Percentiles rank a stretch among this genome's conserved stretches.
Evolutionary conservation across 2,888 invertebrate species (phyloP).

Genomic region (Conistra vaccinii): DNA sequence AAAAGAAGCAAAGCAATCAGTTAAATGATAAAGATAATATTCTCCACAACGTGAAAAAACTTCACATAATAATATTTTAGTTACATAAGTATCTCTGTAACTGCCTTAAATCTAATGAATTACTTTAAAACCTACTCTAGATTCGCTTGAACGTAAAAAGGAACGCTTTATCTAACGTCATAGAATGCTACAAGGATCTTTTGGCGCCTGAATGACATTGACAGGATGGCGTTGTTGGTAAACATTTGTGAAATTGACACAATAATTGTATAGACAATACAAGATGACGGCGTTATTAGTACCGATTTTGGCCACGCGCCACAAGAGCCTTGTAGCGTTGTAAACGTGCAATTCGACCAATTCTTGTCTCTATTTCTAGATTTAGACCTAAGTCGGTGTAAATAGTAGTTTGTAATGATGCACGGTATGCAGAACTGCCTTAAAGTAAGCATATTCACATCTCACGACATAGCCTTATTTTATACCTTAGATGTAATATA

Average conservation of each 20-base stretch:
- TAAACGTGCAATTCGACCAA: constrained; percentile 84
- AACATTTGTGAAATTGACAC: not conserved
- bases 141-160: constrained; percentile 71
- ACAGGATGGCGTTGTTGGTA: not conserved
- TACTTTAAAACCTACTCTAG: constrained; percentile 59
- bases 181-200: constrained; percentile 26
- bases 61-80: constrained; percentile 32
- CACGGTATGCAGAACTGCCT: constrained; percentile 88
- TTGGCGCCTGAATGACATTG: not conserved
- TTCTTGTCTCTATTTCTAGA: constrained; percentile 77
- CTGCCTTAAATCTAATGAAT: constrained; percentile 61
- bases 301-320: not conserved
- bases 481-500: constrained; percentile 82
- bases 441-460: constrained; percentile 87
- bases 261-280: not conserved
- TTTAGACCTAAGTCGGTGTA: constrained; percentile 74
- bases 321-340: constrained; percentile 1
- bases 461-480: constrained; percentile 90
- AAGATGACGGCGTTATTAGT: not conserved
- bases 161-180: constrained; percentile 81
- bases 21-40: not conserved
- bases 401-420: constrained; percentile 81
- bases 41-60: not conserved
- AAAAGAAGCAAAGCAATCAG: not conserved
- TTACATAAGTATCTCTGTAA: constrained; percentile 53